A percentile compares a stretch with the other conserved stretches of the same genome.
phyloP scores from a whole-genome alignment of 1,140 invertebrate genomes.

The Drosophila melanica region DNA sequence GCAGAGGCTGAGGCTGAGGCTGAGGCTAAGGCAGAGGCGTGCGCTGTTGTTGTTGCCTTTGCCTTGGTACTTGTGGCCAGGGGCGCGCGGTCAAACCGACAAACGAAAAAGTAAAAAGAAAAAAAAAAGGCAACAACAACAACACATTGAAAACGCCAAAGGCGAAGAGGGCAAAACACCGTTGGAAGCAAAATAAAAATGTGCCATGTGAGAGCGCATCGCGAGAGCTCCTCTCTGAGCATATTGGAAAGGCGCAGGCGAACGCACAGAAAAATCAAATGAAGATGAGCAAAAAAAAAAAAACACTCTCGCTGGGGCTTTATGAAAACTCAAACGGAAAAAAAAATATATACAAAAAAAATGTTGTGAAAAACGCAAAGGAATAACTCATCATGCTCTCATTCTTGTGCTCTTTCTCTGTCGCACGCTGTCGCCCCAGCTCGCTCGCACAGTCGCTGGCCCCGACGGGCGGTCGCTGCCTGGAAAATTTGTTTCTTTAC shows the following conservation, averaged over 20 bases:
- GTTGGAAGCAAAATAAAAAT: constrained; percentile 55
- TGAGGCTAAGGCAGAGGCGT: constrained; percentile 42
- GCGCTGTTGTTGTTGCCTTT: constrained; percentile 26
- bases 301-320: constrained; percentile 31
- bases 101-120: constrained; percentile 39
- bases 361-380: constrained; percentile 29
- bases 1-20: constrained; percentile 8
- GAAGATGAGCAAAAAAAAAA: constrained; percentile 55
- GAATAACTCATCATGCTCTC: constrained; percentile 34
- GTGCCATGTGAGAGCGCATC: constrained; percentile 37
- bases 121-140: constrained; percentile 6
- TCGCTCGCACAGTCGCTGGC: background rate
- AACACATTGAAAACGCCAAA: constrained; percentile 12
- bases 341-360: constrained; percentile 6
- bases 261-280: constrained; percentile 28
- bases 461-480: constrained; percentile 61
- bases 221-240: constrained; percentile 38
- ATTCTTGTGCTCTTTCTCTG: background rate
- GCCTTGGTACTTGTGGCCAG: constrained; percentile 70
- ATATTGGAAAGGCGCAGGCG: constrained; percentile 63
- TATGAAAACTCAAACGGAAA: constrained; percentile 27
- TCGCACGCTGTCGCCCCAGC: background rate
- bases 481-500: constrained; percentile 51
- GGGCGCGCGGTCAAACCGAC: constrained; percentile 61
- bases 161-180: constrained; percentile 40